Conservation (phyloP, 2,888 invertebrate genomes). For the Heliconius charithonia region DNA sequence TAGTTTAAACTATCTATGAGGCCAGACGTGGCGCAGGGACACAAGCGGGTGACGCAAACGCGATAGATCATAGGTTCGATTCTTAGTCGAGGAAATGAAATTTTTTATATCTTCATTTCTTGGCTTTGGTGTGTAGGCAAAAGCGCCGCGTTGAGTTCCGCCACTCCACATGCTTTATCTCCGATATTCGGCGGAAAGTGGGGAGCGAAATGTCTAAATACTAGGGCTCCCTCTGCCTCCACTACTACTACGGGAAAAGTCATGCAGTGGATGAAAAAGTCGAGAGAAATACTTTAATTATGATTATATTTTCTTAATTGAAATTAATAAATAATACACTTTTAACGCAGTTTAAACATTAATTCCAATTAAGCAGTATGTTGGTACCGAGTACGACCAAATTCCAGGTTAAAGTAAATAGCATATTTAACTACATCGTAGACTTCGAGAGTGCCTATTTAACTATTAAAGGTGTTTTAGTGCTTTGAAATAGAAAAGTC, state of each 20-base stretch:
- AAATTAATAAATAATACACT: not conserved
- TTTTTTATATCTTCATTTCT: not conserved
- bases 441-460: constrained; percentile 9
- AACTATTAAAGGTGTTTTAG: constrained; percentile 9
- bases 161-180: too few species aligned
- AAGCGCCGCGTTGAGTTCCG: too few species aligned
- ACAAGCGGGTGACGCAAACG: too few species aligned
- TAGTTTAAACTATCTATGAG: not conserved
- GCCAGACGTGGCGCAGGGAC: not conserved
- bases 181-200: too few species aligned
- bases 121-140: too few species aligned
- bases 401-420: constrained; percentile 12
- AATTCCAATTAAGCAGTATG: constrained; percentile 6
- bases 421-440: constrained; percentile 8
- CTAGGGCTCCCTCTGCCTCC: too few species aligned
- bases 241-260: too few species aligned
- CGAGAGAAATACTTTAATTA: too few species aligned
- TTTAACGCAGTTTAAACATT: not conserved
- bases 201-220: too few species aligned
- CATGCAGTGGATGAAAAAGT: too few species aligned
- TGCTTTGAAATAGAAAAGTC: constrained; percentile 8
- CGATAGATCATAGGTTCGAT: too few species aligned
- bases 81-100: not conserved
- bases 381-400: not conserved
- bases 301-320: not conserved